Evolutionary conservation across 1,140 invertebrate species (phyloP).

Genomic region (Eueides isabella): DNA sequence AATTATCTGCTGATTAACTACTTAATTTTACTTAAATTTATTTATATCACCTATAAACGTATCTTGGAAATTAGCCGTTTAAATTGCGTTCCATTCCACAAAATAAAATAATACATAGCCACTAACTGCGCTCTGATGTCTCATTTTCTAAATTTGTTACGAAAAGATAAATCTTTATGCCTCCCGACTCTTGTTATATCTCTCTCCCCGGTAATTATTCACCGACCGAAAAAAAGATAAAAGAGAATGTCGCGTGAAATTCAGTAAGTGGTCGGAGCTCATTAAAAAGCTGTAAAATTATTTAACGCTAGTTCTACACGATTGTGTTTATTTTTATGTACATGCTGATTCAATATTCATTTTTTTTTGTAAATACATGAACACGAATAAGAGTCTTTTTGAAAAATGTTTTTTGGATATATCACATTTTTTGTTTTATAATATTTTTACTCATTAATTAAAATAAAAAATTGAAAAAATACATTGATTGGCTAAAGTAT

Average conservation of each 20-base stretch:
- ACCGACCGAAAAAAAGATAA: constrained; percentile 70
- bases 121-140: constrained; percentile 63
- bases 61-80: constrained; percentile 44
- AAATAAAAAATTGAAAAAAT: no score
- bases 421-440: no score
- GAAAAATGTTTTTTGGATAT: no score
- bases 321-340: not conserved
- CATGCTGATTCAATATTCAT: not conserved
- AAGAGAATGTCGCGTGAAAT: constrained; percentile 67
- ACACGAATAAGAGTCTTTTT: no score
- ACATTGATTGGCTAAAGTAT: no score
- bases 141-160: constrained; percentile 80
- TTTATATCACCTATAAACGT: not conserved
- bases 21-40: no score
- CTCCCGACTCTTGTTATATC: constrained; percentile 76
- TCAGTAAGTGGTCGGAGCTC: constrained; percentile 72
- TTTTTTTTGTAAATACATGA: not conserved
- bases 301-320: constrained; percentile 23
- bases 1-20: not conserved
- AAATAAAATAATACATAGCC: constrained; percentile 51
- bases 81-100: constrained; percentile 59
- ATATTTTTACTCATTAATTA: no score
- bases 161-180: constrained; percentile 78
- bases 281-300: constrained; percentile 79
- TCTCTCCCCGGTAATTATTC: constrained; percentile 73